Evolutionary conservation across 2,888 invertebrate species (phyloP), one percentile per base, ranked within the genome.

Genomic region (Drosophila koepferae): DNA sequence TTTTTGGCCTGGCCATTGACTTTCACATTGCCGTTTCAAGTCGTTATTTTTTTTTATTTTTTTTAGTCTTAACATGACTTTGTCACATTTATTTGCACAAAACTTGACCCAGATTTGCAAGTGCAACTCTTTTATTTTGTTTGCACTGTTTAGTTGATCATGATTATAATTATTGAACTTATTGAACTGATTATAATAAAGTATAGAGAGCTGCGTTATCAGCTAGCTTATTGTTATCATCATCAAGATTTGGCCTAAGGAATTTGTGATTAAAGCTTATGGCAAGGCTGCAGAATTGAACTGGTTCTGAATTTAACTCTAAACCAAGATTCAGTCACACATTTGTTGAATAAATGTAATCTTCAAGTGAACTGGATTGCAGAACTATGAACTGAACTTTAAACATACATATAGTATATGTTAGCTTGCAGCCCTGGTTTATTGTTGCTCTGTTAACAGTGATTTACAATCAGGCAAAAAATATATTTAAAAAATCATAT

Each of bases 101-200:
- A 67, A 54, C 80, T 84, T 83, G 81, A 85, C 83, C 78, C 67
- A 72, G 38, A 68, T 72, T 38, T 38, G 54, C 12, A 20, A 64
- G 36, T 63, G 44, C n/a, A 62, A 49, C 28, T 44, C 36, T 20
- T 16, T 51, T 36, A 53, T 31, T 40, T 28, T 36, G n/a, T 51
- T n/a, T 20, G 23, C 9, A 34, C 18, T 43, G n/a, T n/a, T 20
- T 49, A 9, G 44, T 69, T 69, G 41, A 63, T 40, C 64, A 43
- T 55, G 41, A n/a, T n/a, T n/a, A n/a, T n/a, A n/a, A n/a, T n/a
- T n/a, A n/a, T n/a, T n/a, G n/a, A n/a, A n/a, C n/a, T n/a, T n/a
- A n/a, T n/a, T 63, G n/a, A 46, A 56, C 69, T 75, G 70, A 69
- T 74, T 59, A 46, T n/a, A 48, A 9, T 0, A 49, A 2, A 49